Base-by-base conservation (phyloP, 2,797 vertebrate species). In the Sternarchorhynchus goeldii region DNA sequence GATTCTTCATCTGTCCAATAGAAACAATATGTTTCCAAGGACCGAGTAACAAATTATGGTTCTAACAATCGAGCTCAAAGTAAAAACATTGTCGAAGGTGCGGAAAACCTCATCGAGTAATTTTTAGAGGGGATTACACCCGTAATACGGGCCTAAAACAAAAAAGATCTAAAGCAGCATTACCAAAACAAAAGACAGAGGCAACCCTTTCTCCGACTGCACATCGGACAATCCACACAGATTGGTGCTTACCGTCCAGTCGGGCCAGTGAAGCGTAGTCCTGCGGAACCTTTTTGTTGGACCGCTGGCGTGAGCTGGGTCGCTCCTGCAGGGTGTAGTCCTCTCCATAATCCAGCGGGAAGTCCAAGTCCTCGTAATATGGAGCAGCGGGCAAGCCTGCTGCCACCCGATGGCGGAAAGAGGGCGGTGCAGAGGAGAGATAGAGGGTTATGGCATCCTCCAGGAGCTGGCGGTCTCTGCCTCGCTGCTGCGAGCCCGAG, bases 391-490 rank as follows among this genome's bases (percentile, higher is more conserved):
- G 82, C 84, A 92, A 88, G 64, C 89, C 41, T 10, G 89, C 78
- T 25, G 91, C 77, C 45, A 90, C 93, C 83, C 89, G 66, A 81
- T 93, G 92, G 76, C 88, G 92, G 75, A 92, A 90, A 3, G 92
- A 89, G 0, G 92, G 90, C 81, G 92, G 91, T 7, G 85, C 87
- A 20, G 90, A 92, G 0, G 93, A 84, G 81, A 96, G 87, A 80
- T 96, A 95, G 21, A 95, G 87, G 63, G 95, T 91, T 62, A 95
- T 82, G 14, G 94, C 89, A 77, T 96, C 94, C 86, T 96, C 94
- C 80, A 97, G 91, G 85, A 96, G 89, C 88, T 95, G 95, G 20
- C 93, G 89, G 65, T 92, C 71, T 77, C 84, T 71, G 75, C 81
- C 78, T 77, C 78, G 58, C 76, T 84, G 84, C 81, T 83, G 83